Evolutionary conservation across 2,113 vertebrate genomes (phyloP), one percentile per base, ranked within the genome.

Genomic region (Atractosteus spatula): DNA sequence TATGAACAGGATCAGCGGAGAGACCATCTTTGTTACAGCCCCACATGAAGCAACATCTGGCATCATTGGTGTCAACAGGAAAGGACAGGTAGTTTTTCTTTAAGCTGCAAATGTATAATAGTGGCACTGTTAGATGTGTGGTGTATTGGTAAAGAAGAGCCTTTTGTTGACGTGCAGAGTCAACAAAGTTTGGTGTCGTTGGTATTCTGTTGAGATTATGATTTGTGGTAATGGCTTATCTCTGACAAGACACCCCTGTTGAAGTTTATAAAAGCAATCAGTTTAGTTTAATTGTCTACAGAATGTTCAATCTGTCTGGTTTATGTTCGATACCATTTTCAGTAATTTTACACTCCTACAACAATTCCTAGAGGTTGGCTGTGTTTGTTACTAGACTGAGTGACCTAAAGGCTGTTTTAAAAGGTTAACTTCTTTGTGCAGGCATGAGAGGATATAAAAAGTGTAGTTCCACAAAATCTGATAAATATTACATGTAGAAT

Each of bases 1-100:
- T 86, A 99, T 99, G 97, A 99, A 99, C 85, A 90, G 97, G 79
- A 99, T 99, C 82, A 99, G 97, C 67, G 97, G 97, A 17, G 97
- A 99, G 87, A 99, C 97, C 68, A 99, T 99, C 85, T 99, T 99
- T 80, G 97, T 99, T 63, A 99, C 97, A 0, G 97, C 97, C 5
- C 95, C 96, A 55, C 97, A 99, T 3, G 97, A 99, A 85, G 95
- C 97, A 71, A 98, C 96, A n/a, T 93, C 97, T 68, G 97, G 97
- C 80, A 99, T 99, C 86, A 99, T 99, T 76, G 97, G 97, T 41
- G 97, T 99, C 43, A 99, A 99, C 91, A 92, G 97, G 83, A 99
- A 99, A 86, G 97, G 97, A 89, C 97, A 99, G 87, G 97, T 99
- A 93, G 29, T 29, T 29, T 29, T 29, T 29, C 29, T 29, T 29